Conservation (phyloP, 1,140 invertebrate genomes). For the Cyrtorhinus lividipennis region DNA sequence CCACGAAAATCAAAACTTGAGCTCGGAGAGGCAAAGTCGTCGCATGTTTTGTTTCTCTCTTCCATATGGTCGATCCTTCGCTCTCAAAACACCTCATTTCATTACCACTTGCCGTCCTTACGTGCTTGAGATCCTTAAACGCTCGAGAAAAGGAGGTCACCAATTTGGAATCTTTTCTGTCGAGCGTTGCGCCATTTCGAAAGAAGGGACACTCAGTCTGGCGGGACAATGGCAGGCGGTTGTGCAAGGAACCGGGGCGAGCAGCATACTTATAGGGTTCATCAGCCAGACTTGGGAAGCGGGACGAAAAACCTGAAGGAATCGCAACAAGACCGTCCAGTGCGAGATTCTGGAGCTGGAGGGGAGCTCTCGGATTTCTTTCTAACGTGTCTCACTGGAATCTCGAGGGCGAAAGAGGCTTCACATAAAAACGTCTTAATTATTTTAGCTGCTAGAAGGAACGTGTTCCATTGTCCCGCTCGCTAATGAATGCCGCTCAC, state of each 20-base stretch:
- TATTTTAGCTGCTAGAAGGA: neutral
- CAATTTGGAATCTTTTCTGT: neutral
- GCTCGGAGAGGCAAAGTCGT: too few relatives aligned
- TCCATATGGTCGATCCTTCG: too few relatives aligned
- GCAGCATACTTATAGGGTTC: neutral
- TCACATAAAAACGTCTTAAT: slow-evolving; percentile 4
- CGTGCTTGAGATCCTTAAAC: neutral
- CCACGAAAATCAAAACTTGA: too few relatives aligned
- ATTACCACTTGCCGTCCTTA: too few relatives aligned
- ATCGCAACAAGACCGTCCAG: neutral
- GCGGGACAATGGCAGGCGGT: neutral
- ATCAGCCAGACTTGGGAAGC: neutral
- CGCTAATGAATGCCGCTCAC: slow-evolving; percentile 5
- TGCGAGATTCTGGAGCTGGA: neutral
- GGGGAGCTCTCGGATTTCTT: too few relatives aligned
- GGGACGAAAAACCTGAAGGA: neutral
- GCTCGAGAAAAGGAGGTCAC: neutral
- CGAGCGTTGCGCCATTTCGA: neutral
- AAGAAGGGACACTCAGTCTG: neutral
- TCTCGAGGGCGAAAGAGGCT: neutral
- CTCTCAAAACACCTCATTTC: too few relatives aligned
- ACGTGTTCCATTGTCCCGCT: slow-evolving; percentile 4
- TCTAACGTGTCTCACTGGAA: neutral
- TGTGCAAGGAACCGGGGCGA: neutral
- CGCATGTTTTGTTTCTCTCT: too few relatives aligned